phyloP scores from a whole-genome alignment of 2,888 invertebrate species.

The Atethmia centrago region DNA sequence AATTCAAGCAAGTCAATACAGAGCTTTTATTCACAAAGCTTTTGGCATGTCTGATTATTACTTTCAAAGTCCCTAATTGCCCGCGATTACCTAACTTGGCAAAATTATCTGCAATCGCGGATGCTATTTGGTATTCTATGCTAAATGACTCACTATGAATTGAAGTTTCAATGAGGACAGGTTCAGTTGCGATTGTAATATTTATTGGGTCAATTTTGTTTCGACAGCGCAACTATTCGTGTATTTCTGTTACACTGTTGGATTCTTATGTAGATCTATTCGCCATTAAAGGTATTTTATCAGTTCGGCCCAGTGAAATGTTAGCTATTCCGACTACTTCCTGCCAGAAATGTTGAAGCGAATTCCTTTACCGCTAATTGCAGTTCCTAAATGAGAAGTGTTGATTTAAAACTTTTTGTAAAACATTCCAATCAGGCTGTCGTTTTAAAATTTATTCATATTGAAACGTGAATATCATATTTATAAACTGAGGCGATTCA shows the following conservation, averaged over 20 bases:
- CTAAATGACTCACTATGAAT: slow-evolving; percentile 56
- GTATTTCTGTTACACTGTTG: slow-evolving; percentile 31
- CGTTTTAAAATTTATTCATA: slow-evolving; percentile 1
- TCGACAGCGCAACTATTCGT: slow-evolving; percentile 51
- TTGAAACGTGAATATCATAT: background rate
- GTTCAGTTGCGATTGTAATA: slow-evolving; percentile 55
- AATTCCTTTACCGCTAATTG: slow-evolving; percentile 48
- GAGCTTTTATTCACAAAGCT: background rate
- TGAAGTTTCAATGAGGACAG: slow-evolving; percentile 53
- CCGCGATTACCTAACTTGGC: slow-evolving; percentile 26
- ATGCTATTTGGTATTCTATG: slow-evolving; percentile 54
- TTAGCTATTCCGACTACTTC: slow-evolving; percentile 41
- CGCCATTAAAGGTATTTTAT: slow-evolving; percentile 55
- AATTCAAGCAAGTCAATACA: background rate
- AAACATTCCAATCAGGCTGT: slow-evolving; percentile 19
- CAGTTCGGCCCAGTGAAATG: slow-evolving; percentile 40
- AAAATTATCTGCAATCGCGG: slow-evolving; percentile 51
- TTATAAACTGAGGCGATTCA: slow-evolving; percentile 10
- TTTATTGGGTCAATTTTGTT: slow-evolving; percentile 57
- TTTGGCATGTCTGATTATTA: slow-evolving; percentile 11
- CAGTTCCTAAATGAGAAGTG: slow-evolving; percentile 46
- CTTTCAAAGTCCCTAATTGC: slow-evolving; percentile 37
- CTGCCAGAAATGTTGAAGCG: slow-evolving; percentile 32
- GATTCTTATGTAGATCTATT: slow-evolving; percentile 52
- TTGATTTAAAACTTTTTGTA: slow-evolving; percentile 40